phyloP scores from a whole-genome alignment of 2,888 invertebrate genomes.

The Pseudoips prasinana region DNA sequence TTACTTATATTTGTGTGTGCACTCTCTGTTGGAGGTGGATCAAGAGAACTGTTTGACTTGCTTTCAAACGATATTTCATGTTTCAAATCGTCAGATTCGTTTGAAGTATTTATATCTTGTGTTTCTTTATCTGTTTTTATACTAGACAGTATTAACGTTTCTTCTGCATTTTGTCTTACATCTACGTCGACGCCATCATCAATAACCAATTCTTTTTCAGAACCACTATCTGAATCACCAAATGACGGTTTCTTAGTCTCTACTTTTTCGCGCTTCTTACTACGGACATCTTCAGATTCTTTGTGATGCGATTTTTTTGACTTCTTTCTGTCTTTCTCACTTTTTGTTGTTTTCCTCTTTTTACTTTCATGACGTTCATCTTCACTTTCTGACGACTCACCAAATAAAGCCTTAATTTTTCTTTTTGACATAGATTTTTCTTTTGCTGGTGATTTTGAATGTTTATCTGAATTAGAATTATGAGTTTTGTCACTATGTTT shows the following conservation, averaged over 20 bases:
- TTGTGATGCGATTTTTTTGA: constrained; percentile 17
- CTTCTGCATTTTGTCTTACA: constrained; percentile 31
- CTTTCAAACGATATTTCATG: constrained; percentile 11
- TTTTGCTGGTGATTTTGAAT: constrained; percentile 39
- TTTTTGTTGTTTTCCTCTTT: constrained; percentile 42
- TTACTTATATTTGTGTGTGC: constrained; percentile 54
- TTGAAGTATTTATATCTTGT: constrained; percentile 9
- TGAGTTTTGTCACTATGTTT: constrained; percentile 15
- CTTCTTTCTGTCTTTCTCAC: constrained; percentile 31
- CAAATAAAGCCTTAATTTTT: constrained; percentile 76
- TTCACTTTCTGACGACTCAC: constrained; percentile 75
- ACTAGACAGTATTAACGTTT: constrained; percentile 27
- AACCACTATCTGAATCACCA: constrained; percentile 43
- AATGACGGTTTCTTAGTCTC: constrained; percentile 20
- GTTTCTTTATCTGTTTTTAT: constrained; percentile 8
- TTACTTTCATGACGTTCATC: constrained; percentile 41
- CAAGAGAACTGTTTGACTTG: constrained; percentile 18
- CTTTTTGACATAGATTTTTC: constrained; percentile 55
- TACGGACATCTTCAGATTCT: constrained; percentile 9
- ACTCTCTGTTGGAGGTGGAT: constrained; percentile 14
- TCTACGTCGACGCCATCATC: constrained; percentile 40
- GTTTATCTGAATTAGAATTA: constrained; percentile 15
- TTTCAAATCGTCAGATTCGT: constrained; percentile 6
- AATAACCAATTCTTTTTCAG: constrained; percentile 58
- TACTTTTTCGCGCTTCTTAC: constrained; percentile 11